phyloP scores from a whole-genome alignment of 2,888 invertebrate genomes.

The Ceramica pisi region DNA sequence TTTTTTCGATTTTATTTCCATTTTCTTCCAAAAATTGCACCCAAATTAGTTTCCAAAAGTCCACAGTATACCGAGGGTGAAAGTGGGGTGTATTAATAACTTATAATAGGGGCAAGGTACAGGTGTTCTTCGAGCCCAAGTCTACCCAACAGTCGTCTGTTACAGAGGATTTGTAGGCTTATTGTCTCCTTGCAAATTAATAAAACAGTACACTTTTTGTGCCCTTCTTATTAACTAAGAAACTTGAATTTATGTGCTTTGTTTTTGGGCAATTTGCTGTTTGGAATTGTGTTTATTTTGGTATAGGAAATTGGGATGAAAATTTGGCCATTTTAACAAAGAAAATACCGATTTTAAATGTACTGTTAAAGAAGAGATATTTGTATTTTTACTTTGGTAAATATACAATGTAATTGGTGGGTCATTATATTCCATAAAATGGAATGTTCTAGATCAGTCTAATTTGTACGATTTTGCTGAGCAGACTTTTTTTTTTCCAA shows the following conservation, averaged over 20 bases:
- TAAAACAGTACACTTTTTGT: slow-evolving; percentile 79
- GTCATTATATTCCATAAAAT: no score
- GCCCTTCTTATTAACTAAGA: slow-evolving; percentile 76
- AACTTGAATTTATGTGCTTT: slow-evolving; percentile 74
- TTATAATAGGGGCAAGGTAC: slow-evolving; percentile 68
- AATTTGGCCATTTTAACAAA: neutral
- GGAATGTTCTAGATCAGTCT: no score
- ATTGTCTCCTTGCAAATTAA: slow-evolving; percentile 81
- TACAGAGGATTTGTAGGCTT: slow-evolving; percentile 77
- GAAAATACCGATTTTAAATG: neutral
- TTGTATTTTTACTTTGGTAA: no score
- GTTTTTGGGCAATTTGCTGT: slow-evolving; percentile 29
- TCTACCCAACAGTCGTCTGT: slow-evolving; percentile 80
- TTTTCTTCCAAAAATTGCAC: slow-evolving; percentile 17
- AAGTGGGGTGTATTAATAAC: slow-evolving; percentile 65
- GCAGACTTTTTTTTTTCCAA: no score
- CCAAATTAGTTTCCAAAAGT: slow-evolving; percentile 21
- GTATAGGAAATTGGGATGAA: neutral
- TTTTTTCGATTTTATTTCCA: slow-evolving; percentile 1
- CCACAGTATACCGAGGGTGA: slow-evolving; percentile 28
- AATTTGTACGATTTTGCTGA: no score
- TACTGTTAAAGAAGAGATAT: no score
- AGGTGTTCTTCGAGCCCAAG: slow-evolving; percentile 77
- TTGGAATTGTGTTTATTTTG: slow-evolving; percentile 16
- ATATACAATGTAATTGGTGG: no score